Evolutionary conservation across 2,113 vertebrate genomes (phyloP).

Genomic region (Butastur rufipennis): DNA sequence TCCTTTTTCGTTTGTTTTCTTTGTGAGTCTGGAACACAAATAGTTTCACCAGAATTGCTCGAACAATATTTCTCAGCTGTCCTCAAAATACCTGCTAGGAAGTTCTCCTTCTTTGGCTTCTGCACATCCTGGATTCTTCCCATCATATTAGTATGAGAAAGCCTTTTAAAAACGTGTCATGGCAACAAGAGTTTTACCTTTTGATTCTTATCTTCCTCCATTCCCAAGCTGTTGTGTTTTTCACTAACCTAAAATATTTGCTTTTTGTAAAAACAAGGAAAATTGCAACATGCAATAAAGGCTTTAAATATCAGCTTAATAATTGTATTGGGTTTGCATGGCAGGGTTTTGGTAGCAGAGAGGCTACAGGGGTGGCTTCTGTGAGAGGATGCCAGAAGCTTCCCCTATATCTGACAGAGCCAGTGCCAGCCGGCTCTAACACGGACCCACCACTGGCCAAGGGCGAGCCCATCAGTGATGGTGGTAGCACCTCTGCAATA

Average conservation of each 20-base stretch:
- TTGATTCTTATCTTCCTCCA: background rate
- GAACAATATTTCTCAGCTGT: background rate
- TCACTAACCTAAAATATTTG: background rate
- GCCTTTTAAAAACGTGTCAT: background rate
- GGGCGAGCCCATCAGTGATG: too few relatives aligned
- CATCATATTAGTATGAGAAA: background rate
- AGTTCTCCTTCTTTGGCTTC: background rate
- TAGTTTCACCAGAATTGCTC: background rate
- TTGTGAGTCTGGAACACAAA: background rate
- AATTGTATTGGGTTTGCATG: too few relatives aligned
- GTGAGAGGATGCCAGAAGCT: too few relatives aligned
- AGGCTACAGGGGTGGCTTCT: too few relatives aligned
- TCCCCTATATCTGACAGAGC: too few relatives aligned
- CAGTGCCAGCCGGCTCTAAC: too few relatives aligned
- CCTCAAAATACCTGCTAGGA: background rate
- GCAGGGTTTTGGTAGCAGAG: too few relatives aligned
- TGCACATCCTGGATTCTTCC: background rate
- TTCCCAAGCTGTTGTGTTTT: background rate
- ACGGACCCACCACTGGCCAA: too few relatives aligned
- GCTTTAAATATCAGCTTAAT: background rate
- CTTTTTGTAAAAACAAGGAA: background rate
- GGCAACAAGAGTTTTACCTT: background rate
- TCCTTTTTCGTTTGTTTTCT: background rate
- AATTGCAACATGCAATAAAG: background rate
- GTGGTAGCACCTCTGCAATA: too few relatives aligned